These are phyloP conservation scores for Plutomurus gul DNA, from an alignment of 1,140 invertebrate genomes.

Conservation along the genomic window DNA sequence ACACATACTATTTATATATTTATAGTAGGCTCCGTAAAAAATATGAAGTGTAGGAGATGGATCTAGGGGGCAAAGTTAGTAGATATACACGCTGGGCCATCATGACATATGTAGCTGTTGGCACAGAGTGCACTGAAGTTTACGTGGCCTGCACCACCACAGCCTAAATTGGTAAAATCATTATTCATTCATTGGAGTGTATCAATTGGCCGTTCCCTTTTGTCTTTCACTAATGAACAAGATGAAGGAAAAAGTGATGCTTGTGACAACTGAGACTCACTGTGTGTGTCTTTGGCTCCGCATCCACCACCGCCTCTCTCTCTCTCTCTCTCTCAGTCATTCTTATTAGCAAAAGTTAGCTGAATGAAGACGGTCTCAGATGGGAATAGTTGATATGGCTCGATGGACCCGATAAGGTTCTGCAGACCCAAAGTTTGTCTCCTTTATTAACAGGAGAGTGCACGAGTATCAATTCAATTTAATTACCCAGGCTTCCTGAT, in stretches of 20 bases:
- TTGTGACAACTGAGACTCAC: slow-evolving; percentile 34
- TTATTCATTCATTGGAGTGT: slow-evolving; percentile 40
- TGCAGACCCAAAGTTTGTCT: slow-evolving; percentile 34
- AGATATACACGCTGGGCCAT: not conserved
- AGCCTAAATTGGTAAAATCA: slow-evolving; percentile 31
- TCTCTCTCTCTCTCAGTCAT: not conserved
- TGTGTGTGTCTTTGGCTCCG: not conserved
- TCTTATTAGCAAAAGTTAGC: slow-evolving; percentile 41
- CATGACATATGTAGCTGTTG: not conserved
- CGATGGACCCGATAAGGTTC: slow-evolving; percentile 37
- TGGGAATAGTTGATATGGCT: slow-evolving; percentile 45
- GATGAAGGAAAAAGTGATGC: slow-evolving; percentile 23
- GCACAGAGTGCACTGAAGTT: not conserved
- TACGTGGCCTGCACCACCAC: not conserved
- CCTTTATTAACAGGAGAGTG: slow-evolving; percentile 34
- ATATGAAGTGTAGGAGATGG: no score
- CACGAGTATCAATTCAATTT: slow-evolving; percentile 46
- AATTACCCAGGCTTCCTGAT: slow-evolving; percentile 42
- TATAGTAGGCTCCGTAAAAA: no score
- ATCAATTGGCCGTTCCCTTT: slow-evolving; percentile 22
- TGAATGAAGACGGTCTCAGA: slow-evolving; percentile 34
- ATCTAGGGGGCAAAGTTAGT: no score
- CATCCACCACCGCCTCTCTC: not conserved
- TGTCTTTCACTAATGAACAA: slow-evolving; percentile 38
- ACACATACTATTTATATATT: no score